Base-by-base conservation (phyloP, 2,888 invertebrate genomes). In the Agrochola lota region DNA sequence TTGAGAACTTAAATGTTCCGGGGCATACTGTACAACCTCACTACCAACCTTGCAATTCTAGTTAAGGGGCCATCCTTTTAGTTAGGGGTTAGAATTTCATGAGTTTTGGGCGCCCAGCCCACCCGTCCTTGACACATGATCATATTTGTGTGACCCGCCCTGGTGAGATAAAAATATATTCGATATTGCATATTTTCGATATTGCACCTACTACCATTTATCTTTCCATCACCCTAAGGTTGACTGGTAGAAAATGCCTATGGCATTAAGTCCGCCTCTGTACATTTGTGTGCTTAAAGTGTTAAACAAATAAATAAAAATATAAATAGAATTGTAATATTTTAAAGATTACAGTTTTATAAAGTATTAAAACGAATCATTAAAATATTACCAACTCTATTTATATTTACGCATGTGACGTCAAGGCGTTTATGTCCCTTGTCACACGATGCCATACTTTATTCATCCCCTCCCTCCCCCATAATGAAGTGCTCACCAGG, bases 1-100 rank as follows among this genome's bases (percentile, higher is more conserved):
- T 26, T 46, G 35, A 80, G 62, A 80, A 78, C 35, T 62, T 78
- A 78, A 78, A 78, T 78, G 62, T 20, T 71, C 52, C 35, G 11
- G 11, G 9, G 60, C 11, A 74, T 7, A 17, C 26, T 74, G 40
- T 35, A 59, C 46, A 46, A 46, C 59, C 8, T 9, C 1, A 1
- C 2, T 35, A 30, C 12, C 5, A n/a, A 30, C 5, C 17, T 46
- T n/a, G n/a, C 8, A 46, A n/a, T 3, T 23, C 23, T 23, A 11
- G 20, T 15, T 30, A 30, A 1, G 20, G 26, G 67, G 12, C 8
- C 30, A 52, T 15, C 2, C 12, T 8, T 20, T 40, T 40, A 40
- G 40, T 40, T 9, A 40, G 40, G 40, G 40, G 40, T 0, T 2
- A 30, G 9, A 67, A 30, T 12, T 49, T 49, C 8, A 3, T 20